Conservation (phyloP, 1,140 invertebrate genomes). For the Brachionus manjavacas region DNA sequence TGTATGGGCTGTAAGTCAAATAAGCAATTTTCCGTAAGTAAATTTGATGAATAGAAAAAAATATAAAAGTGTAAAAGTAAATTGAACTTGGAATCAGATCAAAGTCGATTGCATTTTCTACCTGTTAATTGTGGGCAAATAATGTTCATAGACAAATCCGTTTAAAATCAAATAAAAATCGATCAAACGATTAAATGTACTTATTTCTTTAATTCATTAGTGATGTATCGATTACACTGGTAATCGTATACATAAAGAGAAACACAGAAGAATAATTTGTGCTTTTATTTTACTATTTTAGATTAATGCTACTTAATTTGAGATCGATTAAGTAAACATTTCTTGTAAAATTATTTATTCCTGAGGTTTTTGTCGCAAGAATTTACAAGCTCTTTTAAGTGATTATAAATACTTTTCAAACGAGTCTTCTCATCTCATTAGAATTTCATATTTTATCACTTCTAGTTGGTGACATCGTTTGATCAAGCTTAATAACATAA, state of each 20-base stretch:
- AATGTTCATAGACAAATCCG: constrained; percentile 22
- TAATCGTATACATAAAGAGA: neutral
- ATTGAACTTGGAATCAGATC: neutral
- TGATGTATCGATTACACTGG: neutral
- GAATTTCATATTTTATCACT: neutral
- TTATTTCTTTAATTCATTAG: neutral
- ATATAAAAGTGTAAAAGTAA: constrained; percentile 7
- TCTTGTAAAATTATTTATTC: neutral
- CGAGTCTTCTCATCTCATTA: neutral
- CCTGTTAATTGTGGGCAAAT: constrained; percentile 4
- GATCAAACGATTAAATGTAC: constrained; percentile 17
- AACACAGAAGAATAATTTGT: neutral
- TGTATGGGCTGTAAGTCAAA: neutral
- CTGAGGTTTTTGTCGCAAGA: neutral
- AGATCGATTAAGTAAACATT: constrained; percentile 23
- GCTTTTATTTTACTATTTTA: constrained; percentile 23
- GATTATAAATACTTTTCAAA: constrained; percentile 22
- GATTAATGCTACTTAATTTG: constrained; percentile 31
- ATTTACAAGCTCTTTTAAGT: neutral
- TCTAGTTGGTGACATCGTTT: constrained; percentile 6
- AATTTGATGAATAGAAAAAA: constrained; percentile 5
- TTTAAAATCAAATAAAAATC: constrained; percentile 13
- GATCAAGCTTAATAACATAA: constrained; percentile 9
- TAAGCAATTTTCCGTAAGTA: constrained; percentile 1
- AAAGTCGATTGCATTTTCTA: neutral